Conservation (phyloP, 2,113 vertebrate genomes). For the Catagonus wagneri region DNA sequence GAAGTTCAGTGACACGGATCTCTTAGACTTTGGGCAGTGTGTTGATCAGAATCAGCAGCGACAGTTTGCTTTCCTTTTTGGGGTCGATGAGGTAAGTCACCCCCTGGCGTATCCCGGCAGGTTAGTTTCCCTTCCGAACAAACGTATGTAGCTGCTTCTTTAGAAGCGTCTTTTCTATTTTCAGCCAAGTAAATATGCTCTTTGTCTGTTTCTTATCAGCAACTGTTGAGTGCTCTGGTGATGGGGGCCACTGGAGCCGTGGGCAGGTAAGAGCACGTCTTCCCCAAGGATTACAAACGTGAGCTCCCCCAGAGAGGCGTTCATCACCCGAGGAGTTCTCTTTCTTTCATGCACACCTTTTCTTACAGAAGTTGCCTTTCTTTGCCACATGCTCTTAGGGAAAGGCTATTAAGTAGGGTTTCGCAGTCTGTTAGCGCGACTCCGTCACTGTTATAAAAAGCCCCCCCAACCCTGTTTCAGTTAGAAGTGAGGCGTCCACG, state of each 20-base stretch:
- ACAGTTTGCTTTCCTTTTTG: conserved; percentile 91
- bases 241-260: conserved; percentile 94
- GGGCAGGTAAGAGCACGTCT: conserved; percentile 91
- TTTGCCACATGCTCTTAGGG: background rate
- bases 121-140: background rate
- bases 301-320: background rate
- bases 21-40: conserved; percentile 96
- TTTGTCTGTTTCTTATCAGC: conserved; percentile 86
- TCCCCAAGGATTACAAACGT: background rate
- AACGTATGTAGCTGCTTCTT: background rate
- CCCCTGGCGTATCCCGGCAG: background rate
- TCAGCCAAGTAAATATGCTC: background rate
- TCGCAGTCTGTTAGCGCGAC: background rate
- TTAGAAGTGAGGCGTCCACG: background rate
- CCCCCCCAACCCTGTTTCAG: background rate
- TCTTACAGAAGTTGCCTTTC: background rate
- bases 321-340: background rate
- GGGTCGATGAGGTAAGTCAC: conserved; percentile 94
- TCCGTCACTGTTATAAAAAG: background rate
- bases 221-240: conserved; percentile 92
- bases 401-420: background rate
- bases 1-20: conserved; percentile 93
- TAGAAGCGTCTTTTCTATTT: background rate
- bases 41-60: conserved; percentile 84
- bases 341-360: background rate